Conservation (phyloP, 2,797 vertebrate genomes). For the Diceros bicornis region DNA sequence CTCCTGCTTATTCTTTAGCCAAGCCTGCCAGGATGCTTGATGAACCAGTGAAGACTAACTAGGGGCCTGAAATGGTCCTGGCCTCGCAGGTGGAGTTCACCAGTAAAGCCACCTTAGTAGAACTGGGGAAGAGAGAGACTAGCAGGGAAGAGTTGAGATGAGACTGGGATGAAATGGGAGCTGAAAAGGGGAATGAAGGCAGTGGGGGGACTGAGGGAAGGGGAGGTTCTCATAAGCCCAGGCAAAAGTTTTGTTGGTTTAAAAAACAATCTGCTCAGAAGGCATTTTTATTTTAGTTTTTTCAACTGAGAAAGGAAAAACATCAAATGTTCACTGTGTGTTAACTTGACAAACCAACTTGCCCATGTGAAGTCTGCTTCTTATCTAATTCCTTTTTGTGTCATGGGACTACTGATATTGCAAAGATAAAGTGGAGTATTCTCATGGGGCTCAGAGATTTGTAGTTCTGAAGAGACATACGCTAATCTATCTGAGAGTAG, state of each 20-base stretch:
- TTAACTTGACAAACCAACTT: slow-evolving; percentile 69
- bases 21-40: background rate
- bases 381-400: slow-evolving; percentile 68
- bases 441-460: slow-evolving; percentile 4
- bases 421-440: slow-evolving; percentile 71
- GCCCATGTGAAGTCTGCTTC: slow-evolving; percentile 62
- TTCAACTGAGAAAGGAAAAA: slow-evolving; percentile 3
- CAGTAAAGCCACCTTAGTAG: background rate
- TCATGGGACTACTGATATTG: slow-evolving; percentile 57
- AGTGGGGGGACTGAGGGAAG: background rate
- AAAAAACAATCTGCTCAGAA: slow-evolving; percentile 3
- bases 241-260: background rate
- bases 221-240: background rate
- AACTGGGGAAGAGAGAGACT: background rate
- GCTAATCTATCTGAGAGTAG: slow-evolving; percentile 37
- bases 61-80: background rate
- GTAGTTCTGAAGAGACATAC: slow-evolving; percentile 34
- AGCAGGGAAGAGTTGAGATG: background rate
- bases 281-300: slow-evolving; percentile 41
- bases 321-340: slow-evolving; percentile 51
- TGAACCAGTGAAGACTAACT: background rate
- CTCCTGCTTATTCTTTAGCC: background rate
- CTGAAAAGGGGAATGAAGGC: background rate
- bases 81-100: background rate
- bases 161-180: no score